Percentiles rank a stretch among this genome's conserved stretches.
phyloP scores from a whole-genome alignment of 1,140 invertebrate species.

The Euwallacea similis region DNA sequence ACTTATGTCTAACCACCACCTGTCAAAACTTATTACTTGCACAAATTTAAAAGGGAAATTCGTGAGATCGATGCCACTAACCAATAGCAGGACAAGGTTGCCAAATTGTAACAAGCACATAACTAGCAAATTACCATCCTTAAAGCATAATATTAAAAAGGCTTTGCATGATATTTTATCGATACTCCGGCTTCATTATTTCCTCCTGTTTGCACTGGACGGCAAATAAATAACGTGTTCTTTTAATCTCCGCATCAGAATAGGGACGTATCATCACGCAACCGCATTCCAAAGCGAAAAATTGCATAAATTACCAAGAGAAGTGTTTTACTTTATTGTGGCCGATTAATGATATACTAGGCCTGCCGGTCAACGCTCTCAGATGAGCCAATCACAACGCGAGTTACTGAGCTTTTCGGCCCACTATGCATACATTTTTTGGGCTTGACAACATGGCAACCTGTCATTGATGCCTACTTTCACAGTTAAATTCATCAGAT shows the following conservation, averaged over 20 bases:
- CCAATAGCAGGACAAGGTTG: neutral
- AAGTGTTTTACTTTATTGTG: no score
- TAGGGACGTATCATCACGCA: slow-evolving; percentile 9
- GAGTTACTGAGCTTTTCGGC: no score
- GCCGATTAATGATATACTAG: no score
- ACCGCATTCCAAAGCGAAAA: slow-evolving; percentile 1
- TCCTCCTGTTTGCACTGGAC: neutral
- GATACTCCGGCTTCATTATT: slow-evolving; percentile 1
- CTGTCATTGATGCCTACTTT: slow-evolving; percentile 34
- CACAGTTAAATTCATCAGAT: slow-evolving; percentile 66
- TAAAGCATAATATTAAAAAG: neutral
- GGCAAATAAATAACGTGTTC: slow-evolving; percentile 7
- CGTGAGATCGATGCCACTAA: neutral
- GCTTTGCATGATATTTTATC: slow-evolving; percentile 10
- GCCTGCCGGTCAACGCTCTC: no score
- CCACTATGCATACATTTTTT: no score
- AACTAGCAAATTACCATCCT: no score
- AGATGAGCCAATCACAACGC: no score
- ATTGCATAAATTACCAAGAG: neutral
- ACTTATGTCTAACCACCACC: no score
- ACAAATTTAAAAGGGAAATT: neutral
- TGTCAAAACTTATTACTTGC: no score
- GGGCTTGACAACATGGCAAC: neutral
- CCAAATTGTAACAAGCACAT: neutral
- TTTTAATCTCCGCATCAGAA: slow-evolving; percentile 4